A percentile compares a stretch with the other conserved stretches of the same genome.
These are phyloP conservation scores for Tryphoninae sp. DNA, from an alignment of 2,888 invertebrate species.

Conservation along the genomic window DNA sequence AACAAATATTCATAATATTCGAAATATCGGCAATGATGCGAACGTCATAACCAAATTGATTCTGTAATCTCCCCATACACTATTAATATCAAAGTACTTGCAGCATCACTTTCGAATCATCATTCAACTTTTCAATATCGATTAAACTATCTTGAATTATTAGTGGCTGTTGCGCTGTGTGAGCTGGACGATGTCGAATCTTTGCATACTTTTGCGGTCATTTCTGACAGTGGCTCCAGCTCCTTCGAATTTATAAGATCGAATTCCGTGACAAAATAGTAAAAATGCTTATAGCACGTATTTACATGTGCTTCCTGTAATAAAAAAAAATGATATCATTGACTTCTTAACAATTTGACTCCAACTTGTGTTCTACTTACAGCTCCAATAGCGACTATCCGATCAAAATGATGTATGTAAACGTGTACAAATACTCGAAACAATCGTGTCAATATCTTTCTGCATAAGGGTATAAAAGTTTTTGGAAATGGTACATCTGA, in stretches of 20 bases:
- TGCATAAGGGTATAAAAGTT: conserved; percentile 89
- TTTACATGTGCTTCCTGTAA: conserved; percentile 94
- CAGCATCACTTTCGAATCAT: conserved; percentile 46
- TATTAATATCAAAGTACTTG: conserved; percentile 55
- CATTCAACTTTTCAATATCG: conserved; percentile 41
- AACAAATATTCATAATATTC: conserved; percentile 16
- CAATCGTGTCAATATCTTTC: conserved; percentile 93
- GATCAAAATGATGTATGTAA: conserved; percentile 96
- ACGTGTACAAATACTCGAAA: conserved; percentile 97
- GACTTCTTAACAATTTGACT: neutral
- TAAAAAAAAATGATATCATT: conserved; percentile 27
- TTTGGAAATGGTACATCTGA: conserved; percentile 93
- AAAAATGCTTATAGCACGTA: conserved; percentile 97
- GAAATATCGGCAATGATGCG: neutral
- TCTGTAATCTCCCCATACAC: conserved; percentile 11
- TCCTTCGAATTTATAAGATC: conserved; percentile 92
- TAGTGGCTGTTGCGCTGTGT: conserved; percentile 65
- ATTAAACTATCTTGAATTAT: conserved; percentile 70
- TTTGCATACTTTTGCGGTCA: conserved; percentile 88
- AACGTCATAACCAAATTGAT: neutral
- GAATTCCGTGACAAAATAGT: conserved; percentile 94
- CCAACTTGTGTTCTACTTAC: conserved; percentile 83
- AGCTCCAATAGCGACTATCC: conserved; percentile 92
- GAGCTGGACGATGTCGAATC: conserved; percentile 78
- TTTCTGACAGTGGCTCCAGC: conserved; percentile 91